A percentile compares a stretch with the other conserved stretches of the same genome.
These are phyloP conservation scores for Acridotheres tristis DNA, from an alignment of 2,797 vertebrate genomes.

Conservation along the genomic window DNA sequence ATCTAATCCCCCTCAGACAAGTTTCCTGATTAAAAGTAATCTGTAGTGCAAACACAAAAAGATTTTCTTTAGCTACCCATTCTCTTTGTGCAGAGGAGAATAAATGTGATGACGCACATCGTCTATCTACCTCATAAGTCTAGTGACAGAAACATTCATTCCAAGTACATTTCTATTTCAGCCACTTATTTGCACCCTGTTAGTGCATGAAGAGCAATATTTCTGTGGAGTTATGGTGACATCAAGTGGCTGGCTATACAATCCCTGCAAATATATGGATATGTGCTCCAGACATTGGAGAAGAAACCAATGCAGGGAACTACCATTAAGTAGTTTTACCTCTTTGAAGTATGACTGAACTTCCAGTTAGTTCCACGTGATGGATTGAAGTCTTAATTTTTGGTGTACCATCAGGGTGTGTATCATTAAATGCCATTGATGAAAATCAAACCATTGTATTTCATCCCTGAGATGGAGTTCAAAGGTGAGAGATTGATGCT, in stretches of 20 bases:
- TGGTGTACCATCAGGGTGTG: not conserved
- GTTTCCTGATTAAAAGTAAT: slow-evolving; percentile 5
- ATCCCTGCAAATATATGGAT: not conserved
- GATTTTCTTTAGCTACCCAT: not conserved
- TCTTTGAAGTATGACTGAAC: not conserved
- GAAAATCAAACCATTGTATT: not conserved
- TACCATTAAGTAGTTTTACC: not conserved
- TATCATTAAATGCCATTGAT: not conserved
- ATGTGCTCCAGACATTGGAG: not conserved
- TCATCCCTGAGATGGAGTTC: not conserved
- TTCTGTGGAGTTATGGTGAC: slow-evolving; percentile 8
- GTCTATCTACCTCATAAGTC: not conserved
- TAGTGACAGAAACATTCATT: not conserved
- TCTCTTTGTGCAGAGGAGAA: not conserved
- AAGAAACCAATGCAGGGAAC: not conserved
- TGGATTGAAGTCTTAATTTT: not conserved
- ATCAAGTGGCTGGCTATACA: not conserved
- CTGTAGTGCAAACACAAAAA: not conserved
- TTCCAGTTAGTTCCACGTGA: not conserved
- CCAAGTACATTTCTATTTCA: not conserved
- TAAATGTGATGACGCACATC: not conserved
- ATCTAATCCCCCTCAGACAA: not conserved
- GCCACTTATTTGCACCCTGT: slow-evolving; percentile 17
- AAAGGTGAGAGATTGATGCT: not conserved
- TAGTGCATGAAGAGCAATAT: not conserved